Base-by-base conservation (phyloP, 2,113 vertebrate genomes). In the Erythrocercus mccallii region DNA sequence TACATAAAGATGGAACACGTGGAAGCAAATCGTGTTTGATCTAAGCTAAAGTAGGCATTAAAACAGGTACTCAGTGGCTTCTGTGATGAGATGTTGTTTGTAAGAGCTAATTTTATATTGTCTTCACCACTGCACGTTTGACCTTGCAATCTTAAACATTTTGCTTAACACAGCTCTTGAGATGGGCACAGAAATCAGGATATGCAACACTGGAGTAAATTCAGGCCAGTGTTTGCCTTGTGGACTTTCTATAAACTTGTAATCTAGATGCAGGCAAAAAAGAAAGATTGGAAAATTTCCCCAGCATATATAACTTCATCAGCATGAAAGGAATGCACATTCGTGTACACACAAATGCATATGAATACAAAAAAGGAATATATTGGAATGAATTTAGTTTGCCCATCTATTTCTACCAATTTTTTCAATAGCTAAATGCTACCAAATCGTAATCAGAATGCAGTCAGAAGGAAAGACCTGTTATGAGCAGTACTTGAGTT, bases 311-410 rank as follows among this genome's bases (percentile, higher is more conserved):
- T 35, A 51, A 82, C 10, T 91, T 64, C 10, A 71, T 73, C 5
- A 35, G 15, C 15, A 30, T 2, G 8, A 88, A 12, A 60, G 9
- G 47, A 94, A 79, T 72, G 4, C 2, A 51, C 10, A 10, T 50
- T 15, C 7, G 2, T 22, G n/a, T 44, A 35, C 12, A 37, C 14
- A 56, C 5, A 61, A 4, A n/a, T 22, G 13, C 0, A 1, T 12
- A 35, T 14, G 57, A 53, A 72, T 38, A 37, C 3, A 42, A 51
- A 81, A 81, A 81, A 74, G 4, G 10, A 69, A 53, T 70, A 58
- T 42, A n/a, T 54, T 50, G 3, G 11, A 81, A 81, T 12, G 0
- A 62, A 78, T 51, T 77, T 66, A 38, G 30, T 83, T 70, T 76
- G 7, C 14, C 15, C 4, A 25, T n/a, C 13, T 83, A 44, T 21